Conservation (phyloP, 2,797 vertebrate species). For the Arrhamphus sclerolepis region DNA sequence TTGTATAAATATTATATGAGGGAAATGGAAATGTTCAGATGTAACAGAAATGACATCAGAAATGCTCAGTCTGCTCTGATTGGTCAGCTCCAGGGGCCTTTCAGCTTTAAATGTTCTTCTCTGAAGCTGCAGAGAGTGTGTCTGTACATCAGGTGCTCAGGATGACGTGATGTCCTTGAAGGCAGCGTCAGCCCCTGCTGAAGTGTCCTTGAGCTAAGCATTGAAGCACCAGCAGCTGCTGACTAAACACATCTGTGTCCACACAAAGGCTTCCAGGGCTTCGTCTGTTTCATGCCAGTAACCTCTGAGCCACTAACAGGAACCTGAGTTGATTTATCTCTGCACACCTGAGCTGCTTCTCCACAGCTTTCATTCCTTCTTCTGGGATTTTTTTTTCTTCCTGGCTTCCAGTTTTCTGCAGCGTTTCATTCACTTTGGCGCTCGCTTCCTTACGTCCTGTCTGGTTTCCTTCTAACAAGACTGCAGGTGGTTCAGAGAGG, state of each 20-base stretch:
- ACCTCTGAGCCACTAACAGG: slow-evolving; percentile 45
- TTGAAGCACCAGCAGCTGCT: background rate
- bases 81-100: too few species aligned
- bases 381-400: slow-evolving; percentile 10
- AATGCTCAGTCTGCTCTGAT: too few species aligned
- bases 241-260: background rate
- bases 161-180: background rate
- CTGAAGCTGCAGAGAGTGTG: too few species aligned
- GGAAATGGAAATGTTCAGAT: too few species aligned
- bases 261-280: slow-evolving; percentile 7
- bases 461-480: slow-evolving; percentile 33
- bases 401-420: slow-evolving; percentile 4
- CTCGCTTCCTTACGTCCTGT: slow-evolving; percentile 22
- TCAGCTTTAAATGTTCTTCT: too few species aligned
- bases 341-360: slow-evolving; percentile 44
- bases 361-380: slow-evolving; percentile 8
- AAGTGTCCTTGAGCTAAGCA: slow-evolving; percentile 14
- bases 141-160: too few species aligned
- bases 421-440: background rate
- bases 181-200: background rate
- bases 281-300: slow-evolving; percentile 16
- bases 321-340: slow-evolving; percentile 15
- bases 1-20: too few species aligned
- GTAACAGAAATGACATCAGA: too few species aligned
- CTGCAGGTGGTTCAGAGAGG: too few species aligned